A percentile compares a stretch with the other conserved stretches of the same genome.
phyloP scores from a whole-genome alignment of 2,113 vertebrate genomes.

The Crotophaga sulcirostris region DNA sequence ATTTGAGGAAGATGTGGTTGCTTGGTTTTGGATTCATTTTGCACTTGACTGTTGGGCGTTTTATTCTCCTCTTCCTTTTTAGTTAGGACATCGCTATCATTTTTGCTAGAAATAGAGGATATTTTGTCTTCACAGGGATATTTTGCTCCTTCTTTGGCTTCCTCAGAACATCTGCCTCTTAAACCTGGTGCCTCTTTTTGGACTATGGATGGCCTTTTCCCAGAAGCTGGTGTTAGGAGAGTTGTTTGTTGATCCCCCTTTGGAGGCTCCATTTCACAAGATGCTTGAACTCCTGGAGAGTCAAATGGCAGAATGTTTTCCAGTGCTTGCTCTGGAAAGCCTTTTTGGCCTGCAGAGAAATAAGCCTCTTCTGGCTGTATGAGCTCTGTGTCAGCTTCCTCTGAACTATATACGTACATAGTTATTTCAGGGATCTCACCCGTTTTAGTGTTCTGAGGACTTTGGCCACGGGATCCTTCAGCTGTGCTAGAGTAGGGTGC shows the following conservation, averaged over 20 bases:
- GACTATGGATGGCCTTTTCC: not conserved
- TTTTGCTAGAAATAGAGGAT: not conserved
- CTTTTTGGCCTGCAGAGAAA: constrained; percentile 31
- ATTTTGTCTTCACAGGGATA: not conserved
- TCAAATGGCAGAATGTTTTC: not conserved
- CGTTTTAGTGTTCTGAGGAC: not conserved
- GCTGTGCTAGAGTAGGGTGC: not conserved
- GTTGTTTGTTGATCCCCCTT: not conserved
- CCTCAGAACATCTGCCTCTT: not conserved
- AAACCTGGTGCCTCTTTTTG: not conserved
- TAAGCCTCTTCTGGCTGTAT: not conserved
- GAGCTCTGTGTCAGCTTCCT: constrained; percentile 21
- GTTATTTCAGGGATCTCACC: constrained; percentile 38
- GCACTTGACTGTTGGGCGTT: not conserved
- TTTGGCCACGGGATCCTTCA: not conserved
- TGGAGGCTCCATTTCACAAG: not conserved
- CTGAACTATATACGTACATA: constrained; percentile 24
- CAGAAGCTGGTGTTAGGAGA: not conserved
- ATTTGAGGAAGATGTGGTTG: not conserved
- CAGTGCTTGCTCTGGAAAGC: not conserved
- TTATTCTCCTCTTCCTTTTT: not conserved
- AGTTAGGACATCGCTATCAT: not conserved
- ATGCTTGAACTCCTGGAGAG: not conserved
- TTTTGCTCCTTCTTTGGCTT: not conserved
- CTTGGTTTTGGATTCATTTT: not conserved